Base-by-base conservation (phyloP, 2,888 invertebrate species). In the Oscheius myriophilus region DNA sequence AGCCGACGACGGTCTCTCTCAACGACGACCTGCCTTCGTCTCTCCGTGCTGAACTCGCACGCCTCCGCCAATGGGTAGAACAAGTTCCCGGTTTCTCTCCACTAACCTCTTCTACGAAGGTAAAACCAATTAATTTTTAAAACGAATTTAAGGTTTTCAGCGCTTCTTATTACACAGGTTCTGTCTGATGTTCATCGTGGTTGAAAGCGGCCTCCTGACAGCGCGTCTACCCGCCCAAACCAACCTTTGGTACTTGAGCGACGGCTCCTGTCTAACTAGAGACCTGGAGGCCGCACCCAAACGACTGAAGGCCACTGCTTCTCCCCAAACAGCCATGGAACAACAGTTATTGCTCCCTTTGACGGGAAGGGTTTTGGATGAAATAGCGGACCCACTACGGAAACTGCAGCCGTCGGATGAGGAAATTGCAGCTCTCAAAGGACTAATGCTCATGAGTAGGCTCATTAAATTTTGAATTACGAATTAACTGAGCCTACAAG, bases 401-500 rank as follows among this genome's bases (percentile, higher is more conserved):
- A 61, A 46, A 9, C 51, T 76, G 21, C 64, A 69, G 54, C 76
- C 71, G 23, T 64, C 68, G 11, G 57, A 72, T 6, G 55, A 67
- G 2, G 78, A 78, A 21, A 52, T 76, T 6, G 78, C 78, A 0
- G 71, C 70, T 16, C 64, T 78, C 9, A 78, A 78, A 57, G 61
- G 68, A n/a, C 52, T 78, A 58, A 78, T 76, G 75, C 53, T 78
- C 39, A 53, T 78, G 59, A 74, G 78, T 78, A 18, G 65, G 76
- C 76, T 14, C 16, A 53, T 23, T n/a, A 33, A 33, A 3, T 6
- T 33, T 33, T 3, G 9, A 9, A 33, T 6, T 33, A 33, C 33
- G 9, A 9, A 33, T 33, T 6, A 6, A 33, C 4, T 33, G 18
- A 52, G 2, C 26, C 11, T 52, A 6, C 18, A 18, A 18, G 51